These are phyloP conservation scores for Lepidurus couesii DNA, from an alignment of 1,140 invertebrate genomes.

Conservation along the genomic window DNA sequence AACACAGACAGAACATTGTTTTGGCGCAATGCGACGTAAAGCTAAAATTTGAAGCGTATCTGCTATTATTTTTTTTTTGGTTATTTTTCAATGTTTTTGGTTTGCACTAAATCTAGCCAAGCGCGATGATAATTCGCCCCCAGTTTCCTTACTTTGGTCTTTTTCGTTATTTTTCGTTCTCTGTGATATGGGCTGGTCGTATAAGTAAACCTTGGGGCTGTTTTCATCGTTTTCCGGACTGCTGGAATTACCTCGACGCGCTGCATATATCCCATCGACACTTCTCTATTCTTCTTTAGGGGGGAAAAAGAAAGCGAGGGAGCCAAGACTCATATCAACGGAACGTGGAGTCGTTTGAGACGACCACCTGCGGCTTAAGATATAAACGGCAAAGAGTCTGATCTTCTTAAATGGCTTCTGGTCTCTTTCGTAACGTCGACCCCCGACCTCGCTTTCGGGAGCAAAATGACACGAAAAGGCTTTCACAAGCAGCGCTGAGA, in stretches of 20 bases:
- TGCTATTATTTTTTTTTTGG: no score
- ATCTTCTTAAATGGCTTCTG: slow-evolving; percentile 22
- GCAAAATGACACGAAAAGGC: slow-evolving; percentile 20
- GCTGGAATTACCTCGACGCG: neutral
- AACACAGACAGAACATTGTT: no score
- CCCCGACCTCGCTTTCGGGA: slow-evolving; percentile 11
- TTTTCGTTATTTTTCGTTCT: neutral
- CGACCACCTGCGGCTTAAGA: slow-evolving; percentile 20
- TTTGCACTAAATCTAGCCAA: neutral
- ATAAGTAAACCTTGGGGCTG: slow-evolving; percentile 13
- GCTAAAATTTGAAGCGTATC: no score
- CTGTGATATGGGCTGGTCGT: neutral
- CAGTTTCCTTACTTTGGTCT: neutral
- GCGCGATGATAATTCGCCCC: neutral
- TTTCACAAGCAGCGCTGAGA: slow-evolving; percentile 5
- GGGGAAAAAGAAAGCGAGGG: neutral
- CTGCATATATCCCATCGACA: neutral
- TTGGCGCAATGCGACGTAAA: no score
- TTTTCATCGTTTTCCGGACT: neutral
- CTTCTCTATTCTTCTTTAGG: neutral
- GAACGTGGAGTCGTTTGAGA: slow-evolving; percentile 9
- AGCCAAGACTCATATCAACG: neutral
- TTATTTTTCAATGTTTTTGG: no score
- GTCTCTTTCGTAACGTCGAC: slow-evolving; percentile 21
- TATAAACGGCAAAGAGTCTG: slow-evolving; percentile 10